Evolutionary conservation across 2,888 invertebrate species (phyloP), one percentile per base, ranked within the genome.

Genomic region (Caenorhabditis sp.): DNA sequence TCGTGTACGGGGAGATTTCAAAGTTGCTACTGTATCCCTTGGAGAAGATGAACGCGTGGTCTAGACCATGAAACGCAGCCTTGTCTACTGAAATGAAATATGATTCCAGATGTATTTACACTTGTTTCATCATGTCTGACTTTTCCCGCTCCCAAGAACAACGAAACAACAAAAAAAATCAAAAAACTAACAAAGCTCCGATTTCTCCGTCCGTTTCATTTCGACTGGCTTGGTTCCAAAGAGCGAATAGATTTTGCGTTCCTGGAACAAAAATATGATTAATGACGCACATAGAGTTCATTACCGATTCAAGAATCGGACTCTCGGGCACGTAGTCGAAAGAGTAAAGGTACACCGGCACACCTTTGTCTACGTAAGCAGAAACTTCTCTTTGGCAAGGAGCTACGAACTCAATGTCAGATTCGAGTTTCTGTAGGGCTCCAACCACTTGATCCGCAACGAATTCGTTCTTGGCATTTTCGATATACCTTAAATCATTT

Each of bases 321-420:
- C 88, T 87, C 47, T 86, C 80, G 0, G 92, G 92, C 37, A 91
- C 82, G 74, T 89, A 91, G 74, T 92, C 91, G 64, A 91, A 92
- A 6, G 90, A 89, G 68, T 92, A 92, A 22, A 86, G 85, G 65
- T 88, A 92, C 13, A 89, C 90, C 6, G 88, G 86, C 15, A 87
- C 64, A 8, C 85, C 87, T 32, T 85, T 85, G 9, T 77, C 80
- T 6, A 84, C 86, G 79, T 91, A 91, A 18, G 85, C 84, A 47
- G 85, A 78, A 37, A 90, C 86, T 83, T 92, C 92, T 50, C 80
- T 50, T 22, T 91, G 88, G 51, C 90, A 91, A 2, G 92, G 92
- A 47, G 91, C 85, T 1, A 91, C 89, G 76, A 92, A 92, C 64
- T 92, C 92, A 24, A 92, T 88, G 62, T 92, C 92, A 6, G 91